Percentiles rank a stretch among this genome's conserved stretches.
Evolutionary conservation across 2,888 invertebrate species (phyloP).

Genomic region (Ectemnius continuus): DNA sequence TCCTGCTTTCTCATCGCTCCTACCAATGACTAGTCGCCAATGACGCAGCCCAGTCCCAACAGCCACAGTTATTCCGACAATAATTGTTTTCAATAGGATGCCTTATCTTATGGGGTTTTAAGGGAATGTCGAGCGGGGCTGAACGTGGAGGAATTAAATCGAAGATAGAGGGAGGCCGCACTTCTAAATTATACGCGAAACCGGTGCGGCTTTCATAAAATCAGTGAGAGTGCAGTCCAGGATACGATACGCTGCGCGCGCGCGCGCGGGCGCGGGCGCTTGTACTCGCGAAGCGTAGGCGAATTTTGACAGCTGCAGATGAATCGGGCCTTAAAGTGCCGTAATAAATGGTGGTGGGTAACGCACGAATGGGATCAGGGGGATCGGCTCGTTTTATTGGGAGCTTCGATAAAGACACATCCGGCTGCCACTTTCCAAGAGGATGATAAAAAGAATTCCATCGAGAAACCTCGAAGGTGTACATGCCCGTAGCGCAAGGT

Average conservation of each 20-base stretch:
- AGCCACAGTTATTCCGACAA: too few species aligned
- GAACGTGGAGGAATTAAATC: constrained; percentile 35
- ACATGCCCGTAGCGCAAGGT: too few species aligned
- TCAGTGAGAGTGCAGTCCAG: constrained; percentile 10
- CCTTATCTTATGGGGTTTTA: too few species aligned
- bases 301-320: constrained; percentile 45
- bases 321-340: constrained; percentile 37
- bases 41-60: too few species aligned
- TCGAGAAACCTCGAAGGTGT: too few species aligned
- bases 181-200: constrained; percentile 46
- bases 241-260: background rate
- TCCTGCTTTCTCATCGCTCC: constrained; percentile 51
- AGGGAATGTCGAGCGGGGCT: too few species aligned
- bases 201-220: constrained; percentile 24
- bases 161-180: constrained; percentile 42
- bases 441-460: too few species aligned
- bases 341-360: constrained; percentile 31
- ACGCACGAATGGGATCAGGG: constrained; percentile 24
- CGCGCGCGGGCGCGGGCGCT: background rate
- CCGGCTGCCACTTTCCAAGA: too few species aligned
- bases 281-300: constrained; percentile 26
- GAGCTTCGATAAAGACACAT: too few species aligned
- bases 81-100: too few species aligned
- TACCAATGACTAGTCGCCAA: constrained; percentile 16
- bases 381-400: constrained; percentile 10